These are phyloP conservation scores for Aleiodes leptofemur DNA, from an alignment of 2,888 invertebrate species.

Conservation along the genomic window DNA sequence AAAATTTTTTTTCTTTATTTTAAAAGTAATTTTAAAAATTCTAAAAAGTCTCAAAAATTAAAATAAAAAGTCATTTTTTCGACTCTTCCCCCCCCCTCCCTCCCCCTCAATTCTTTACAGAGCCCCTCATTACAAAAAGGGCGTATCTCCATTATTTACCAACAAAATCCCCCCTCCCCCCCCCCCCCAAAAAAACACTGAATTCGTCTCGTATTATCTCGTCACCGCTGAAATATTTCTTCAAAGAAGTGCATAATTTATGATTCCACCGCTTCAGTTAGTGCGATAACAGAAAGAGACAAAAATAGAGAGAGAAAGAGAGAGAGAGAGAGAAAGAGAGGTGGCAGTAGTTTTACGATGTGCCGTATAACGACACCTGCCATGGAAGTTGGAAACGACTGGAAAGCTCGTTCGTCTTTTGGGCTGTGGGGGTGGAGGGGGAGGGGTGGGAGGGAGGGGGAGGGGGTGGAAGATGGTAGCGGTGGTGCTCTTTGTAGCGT, in stretches of 20 bases:
- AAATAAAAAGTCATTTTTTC: no score
- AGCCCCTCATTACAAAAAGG: no score
- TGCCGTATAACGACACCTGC: slow-evolving; percentile 50
- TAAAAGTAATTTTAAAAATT: no score
- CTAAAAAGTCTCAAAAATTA: no score
- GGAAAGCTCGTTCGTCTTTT: slow-evolving; percentile 36
- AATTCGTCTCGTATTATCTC: not conserved
- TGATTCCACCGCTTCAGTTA: slow-evolving; percentile 24
- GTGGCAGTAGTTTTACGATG: slow-evolving; percentile 39
- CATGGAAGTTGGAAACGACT: slow-evolving; percentile 47
- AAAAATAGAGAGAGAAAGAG: not conserved
- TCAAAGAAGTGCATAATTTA: slow-evolving; percentile 25
- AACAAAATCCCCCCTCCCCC: no score
- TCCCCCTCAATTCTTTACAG: no score
- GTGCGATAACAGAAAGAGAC: slow-evolving; percentile 9
- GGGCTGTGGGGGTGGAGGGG: not conserved
- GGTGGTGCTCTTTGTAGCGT: slow-evolving; percentile 34
- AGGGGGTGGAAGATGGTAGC: slow-evolving; percentile 3
- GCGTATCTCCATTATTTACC: no score
- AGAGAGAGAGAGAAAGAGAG: not conserved
- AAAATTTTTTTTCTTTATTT: no score
- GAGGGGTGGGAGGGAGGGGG: not conserved
- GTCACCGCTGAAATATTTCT: not conserved
- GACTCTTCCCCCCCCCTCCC: no score
- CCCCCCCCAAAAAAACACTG: not conserved